Evolutionary conservation across 92 coral and sea anemone species (phyloP).

Genomic region (Scolanthus callimorphus): DNA sequence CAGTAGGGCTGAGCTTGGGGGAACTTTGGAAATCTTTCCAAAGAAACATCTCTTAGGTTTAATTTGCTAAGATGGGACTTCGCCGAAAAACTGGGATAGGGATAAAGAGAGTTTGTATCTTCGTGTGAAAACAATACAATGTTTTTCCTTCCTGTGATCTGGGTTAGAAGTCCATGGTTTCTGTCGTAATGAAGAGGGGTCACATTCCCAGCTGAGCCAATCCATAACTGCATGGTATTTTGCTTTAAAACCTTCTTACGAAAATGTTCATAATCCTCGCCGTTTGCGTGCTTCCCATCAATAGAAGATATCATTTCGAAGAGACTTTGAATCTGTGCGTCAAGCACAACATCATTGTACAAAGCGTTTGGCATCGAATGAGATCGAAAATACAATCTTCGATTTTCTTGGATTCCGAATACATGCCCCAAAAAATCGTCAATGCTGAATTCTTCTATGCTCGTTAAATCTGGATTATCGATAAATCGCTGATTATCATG

Average conservation of each 20-base stretch:
- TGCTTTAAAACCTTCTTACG: constrained; percentile 8
- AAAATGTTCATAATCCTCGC: background rate
- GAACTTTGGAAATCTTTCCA: constrained; percentile 30
- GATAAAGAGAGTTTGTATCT: constrained; percentile 32
- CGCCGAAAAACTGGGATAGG: constrained; percentile 31
- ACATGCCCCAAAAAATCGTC: background rate
- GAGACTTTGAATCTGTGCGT: constrained; percentile 12
- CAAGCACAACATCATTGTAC: constrained; percentile 21
- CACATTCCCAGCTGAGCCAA: constrained; percentile 41
- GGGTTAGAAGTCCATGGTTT: constrained; percentile 42
- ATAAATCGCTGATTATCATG: background rate
- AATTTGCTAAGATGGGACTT: constrained; percentile 43
- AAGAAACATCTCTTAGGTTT: constrained; percentile 29
- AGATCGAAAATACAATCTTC: constrained; percentile 39
- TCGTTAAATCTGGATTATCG: background rate
- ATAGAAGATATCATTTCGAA: background rate
- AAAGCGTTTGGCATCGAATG: constrained; percentile 37
- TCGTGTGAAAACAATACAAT: constrained; percentile 35
- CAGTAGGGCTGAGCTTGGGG: constrained; percentile 21
- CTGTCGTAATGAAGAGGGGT: constrained; percentile 51
- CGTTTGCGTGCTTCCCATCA: background rate
- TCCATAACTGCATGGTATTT: constrained; percentile 49
- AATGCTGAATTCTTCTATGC: background rate
- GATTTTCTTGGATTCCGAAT: background rate
- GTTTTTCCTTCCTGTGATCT: constrained; percentile 31